Percentiles rank a stretch among this genome's conserved stretches.
phyloP scores from a whole-genome alignment of 2,113 vertebrate species.

The Galemys pyrenaicus region DNA sequence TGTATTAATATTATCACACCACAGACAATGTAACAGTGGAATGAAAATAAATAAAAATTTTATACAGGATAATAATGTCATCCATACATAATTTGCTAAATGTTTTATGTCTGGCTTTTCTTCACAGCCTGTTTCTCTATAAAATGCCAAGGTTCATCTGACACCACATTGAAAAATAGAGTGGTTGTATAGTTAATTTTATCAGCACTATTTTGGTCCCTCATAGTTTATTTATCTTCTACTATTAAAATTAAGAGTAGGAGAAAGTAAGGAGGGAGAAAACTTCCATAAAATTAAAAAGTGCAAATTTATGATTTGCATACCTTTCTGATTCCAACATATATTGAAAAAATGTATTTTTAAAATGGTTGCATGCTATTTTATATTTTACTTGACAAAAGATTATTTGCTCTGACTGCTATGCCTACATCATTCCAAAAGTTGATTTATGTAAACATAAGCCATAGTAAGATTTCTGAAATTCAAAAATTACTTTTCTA shows the following conservation, averaged over 20 bases:
- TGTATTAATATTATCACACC: neutral
- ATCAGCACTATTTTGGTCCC: conserved; percentile 2
- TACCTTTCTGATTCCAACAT: neutral
- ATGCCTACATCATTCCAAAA: neutral
- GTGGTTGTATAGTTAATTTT: neutral
- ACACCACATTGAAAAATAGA: neutral
- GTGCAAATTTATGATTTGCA: neutral
- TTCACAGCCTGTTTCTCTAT: neutral
- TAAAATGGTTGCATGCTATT: conserved; percentile 1
- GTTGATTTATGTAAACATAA: conserved; percentile 7
- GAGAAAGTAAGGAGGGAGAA: neutral
- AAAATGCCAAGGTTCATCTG: neutral
- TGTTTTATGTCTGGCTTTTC: neutral
- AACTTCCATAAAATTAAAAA: conserved; percentile 11
- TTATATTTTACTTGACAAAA: conserved; percentile 17
- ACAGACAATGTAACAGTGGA: neutral
- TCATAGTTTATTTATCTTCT: neutral
- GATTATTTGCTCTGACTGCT: neutral
- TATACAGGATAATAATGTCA: neutral
- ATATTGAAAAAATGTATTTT: conserved; percentile 45
- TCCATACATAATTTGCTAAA: neutral
- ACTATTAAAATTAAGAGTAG: neutral
- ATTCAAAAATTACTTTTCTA: neutral
- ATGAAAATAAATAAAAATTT: neutral
- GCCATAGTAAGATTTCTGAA: neutral